These are phyloP conservation scores for Dasyprocta punctata DNA, from an alignment of 2,113 vertebrate species.

Conservation along the genomic window DNA sequence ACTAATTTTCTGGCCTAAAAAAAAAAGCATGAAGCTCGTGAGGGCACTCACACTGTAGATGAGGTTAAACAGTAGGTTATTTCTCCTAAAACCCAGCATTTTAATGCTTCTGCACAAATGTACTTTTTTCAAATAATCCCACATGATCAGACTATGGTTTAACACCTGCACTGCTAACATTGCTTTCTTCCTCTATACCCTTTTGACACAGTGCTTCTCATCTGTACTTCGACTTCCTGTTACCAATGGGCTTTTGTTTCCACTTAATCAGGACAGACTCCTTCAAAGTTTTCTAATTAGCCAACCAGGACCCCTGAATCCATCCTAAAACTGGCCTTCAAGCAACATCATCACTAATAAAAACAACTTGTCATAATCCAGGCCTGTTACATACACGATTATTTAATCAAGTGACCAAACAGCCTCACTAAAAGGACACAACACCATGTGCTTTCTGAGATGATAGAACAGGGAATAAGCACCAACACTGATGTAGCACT, in stretches of 20 bases:
- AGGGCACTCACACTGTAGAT: background rate
- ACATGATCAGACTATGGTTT: background rate
- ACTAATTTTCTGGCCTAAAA: conserved; percentile 98
- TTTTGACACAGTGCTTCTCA: background rate
- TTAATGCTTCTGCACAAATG: conserved; percentile 25
- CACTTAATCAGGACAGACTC: background rate
- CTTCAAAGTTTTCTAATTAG: background rate
- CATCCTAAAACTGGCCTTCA: background rate
- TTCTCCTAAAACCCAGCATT: background rate
- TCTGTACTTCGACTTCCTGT: background rate
- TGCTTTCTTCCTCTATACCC: background rate
- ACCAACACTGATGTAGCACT: background rate
- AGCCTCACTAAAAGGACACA: background rate
- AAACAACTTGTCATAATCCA: background rate
- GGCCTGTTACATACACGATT: background rate
- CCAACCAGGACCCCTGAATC: background rate
- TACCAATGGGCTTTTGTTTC: conserved; percentile 17
- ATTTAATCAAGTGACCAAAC: conserved; percentile 45
- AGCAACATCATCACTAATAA: background rate
- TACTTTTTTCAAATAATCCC: background rate
- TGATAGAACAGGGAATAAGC: background rate
- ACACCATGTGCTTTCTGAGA: background rate
- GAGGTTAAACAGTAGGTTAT: background rate
- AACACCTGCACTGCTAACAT: background rate
- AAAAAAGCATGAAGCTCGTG: background rate